Base-by-base conservation (phyloP, 2,797 vertebrate genomes). In the Muscicapa striata region DNA sequence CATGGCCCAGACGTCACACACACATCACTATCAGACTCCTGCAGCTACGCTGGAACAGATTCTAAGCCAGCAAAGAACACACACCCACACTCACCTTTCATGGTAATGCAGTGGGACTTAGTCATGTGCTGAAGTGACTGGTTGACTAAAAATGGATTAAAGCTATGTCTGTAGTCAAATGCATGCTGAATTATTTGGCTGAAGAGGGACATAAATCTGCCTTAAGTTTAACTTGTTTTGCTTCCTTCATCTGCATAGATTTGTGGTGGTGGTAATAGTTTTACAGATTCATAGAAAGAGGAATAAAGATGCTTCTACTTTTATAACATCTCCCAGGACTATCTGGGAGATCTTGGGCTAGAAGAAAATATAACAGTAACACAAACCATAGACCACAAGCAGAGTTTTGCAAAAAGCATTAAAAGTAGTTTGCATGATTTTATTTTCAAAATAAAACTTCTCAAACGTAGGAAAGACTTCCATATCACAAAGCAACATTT, bases 361-460 rank as follows among this genome's bases (percentile, higher is more conserved):
- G 43, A 74, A 70, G 15, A 82, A 15, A 72, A 4, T 17, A 15
- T 61, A 36, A 24, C 45, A 62, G 15, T 57, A 90, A 67, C n/a
- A 85, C 18, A 87, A 79, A 76, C 27, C 38, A 77, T 10, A 77
- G n/a, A 68, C 21, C 61, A 83, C 10, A 61, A 45, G n/a, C 30
- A 69, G 8, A 54, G 26, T 66, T 85, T 89, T 75, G 46, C 36
- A 85, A 89, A 89, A 69, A 16, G n/a, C 40, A 61, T 77, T 89
- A 61, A 61, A 82, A 93, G 87, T 48, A 84, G 32, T 26, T 87
- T 38, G 19, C n/a, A 26, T 20, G 2, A 63, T 46, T 92, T 91
- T 75, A 69, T 87, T 95, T 93, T 91, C 72, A 81, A 87, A 93
- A 89, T 30, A 81, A 92, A 89, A 75, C 32, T 63, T 13, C 34